Percentiles rank a stretch among this genome's conserved stretches.
Evolutionary conservation across 2,888 invertebrate species (phyloP).

Genomic region (Alviniconcha strummeri): DNA sequence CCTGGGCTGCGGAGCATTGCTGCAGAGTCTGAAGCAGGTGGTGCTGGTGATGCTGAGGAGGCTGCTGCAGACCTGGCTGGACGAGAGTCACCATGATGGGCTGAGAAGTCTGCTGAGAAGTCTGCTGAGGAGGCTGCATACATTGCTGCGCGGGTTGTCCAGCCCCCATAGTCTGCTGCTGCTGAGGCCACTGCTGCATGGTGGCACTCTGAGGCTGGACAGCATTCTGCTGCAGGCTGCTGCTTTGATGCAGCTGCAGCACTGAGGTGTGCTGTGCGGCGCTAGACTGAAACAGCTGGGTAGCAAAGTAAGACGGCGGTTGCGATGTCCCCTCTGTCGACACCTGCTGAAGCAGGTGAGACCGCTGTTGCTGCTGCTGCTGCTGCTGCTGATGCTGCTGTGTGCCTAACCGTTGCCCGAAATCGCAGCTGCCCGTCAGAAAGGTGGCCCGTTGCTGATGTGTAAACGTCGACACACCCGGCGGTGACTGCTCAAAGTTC

Average conservation of each 20-base stretch:
- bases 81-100: not conserved
- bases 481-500: not conserved
- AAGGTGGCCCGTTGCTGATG: slow-evolving; percentile 8
- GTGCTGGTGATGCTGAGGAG: not conserved
- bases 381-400: not conserved
- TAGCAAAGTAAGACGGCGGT: not conserved
- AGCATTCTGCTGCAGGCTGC: not conserved
- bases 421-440: not conserved
- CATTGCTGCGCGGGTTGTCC: not conserved
- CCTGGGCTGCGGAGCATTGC: slow-evolving; percentile 18
- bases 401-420: not conserved
- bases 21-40: not conserved
- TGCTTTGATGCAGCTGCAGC: not conserved
- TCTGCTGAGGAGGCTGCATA: not conserved
- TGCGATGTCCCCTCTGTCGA: not conserved
- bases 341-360: not conserved
- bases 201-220: slow-evolving; percentile 12
- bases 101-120: not conserved
- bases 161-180: not conserved
- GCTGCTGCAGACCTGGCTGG: slow-evolving; percentile 7
- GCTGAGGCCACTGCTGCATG: slow-evolving; percentile 20
- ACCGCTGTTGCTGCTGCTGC: not conserved
- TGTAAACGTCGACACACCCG: not conserved
- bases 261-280: slow-evolving; percentile 13
- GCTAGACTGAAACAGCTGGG: not conserved